Base-by-base conservation (phyloP, 2,888 invertebrate species). In the Idaea straminata region DNA sequence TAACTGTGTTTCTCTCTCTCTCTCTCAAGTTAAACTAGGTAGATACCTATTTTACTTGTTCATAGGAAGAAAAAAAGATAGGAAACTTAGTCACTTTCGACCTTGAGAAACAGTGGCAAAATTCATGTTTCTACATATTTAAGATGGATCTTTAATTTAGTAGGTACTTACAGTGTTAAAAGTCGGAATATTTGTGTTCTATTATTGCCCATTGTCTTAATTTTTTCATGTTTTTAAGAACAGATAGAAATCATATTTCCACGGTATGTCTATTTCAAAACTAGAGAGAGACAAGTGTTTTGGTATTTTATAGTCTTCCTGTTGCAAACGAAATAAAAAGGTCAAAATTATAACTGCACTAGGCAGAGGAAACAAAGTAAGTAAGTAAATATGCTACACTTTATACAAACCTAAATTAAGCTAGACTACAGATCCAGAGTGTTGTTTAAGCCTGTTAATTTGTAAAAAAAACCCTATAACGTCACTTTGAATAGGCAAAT, bases 221-320 rank as follows among this genome's bases (percentile, higher is more conserved):
- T 59, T 66, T 61, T 63, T 65, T 64, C 25, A 25, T 25, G 25
- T 69, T 70, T 62, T 68, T 73, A 67, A 64, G 61, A 63, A 38
- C 60, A 71, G 71, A 74, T 74, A 62, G 65, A n/a, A 64, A 73
- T 74, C 73, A 59, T 62, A 67, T 73, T 74, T 67, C 72, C 72
- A 74, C 71, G 72, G 67, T 62, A 62, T 70, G 47, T 13, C 36
- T 36, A 36, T 36, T 36, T 10, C 6, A 47, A 47, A 47, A 47
- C 47, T 47, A 47, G 47, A 47, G 47, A 47, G 7, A 36, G 6
- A 36, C 10, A 7, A 36, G 13, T 13, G 4, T 47, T 47, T 47
- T 47, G 47, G 7, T 13, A 5, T 47, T 47, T 13, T 3, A 47
- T 4, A 47, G 7, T 3, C 47, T 13, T 13, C 13, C 47, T 13